A percentile compares a stretch with the other conserved stretches of the same genome.
phyloP scores from a whole-genome alignment of 2,113 vertebrate species.

The Phrynosoma platyrhinos region DNA sequence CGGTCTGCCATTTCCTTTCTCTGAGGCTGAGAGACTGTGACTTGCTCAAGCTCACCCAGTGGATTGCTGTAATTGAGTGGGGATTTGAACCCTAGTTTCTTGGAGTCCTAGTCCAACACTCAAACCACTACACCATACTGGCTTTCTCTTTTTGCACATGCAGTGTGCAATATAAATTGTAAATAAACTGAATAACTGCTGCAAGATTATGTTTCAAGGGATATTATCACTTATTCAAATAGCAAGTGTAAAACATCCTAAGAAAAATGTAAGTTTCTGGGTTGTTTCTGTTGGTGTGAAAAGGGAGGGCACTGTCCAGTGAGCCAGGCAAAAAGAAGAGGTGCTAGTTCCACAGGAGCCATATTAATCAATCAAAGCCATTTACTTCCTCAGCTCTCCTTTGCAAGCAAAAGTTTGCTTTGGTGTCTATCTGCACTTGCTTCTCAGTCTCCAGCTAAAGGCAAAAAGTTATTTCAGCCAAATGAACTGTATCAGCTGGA shows the following conservation, averaged over 20 bases:
- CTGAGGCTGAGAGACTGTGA: too few species aligned
- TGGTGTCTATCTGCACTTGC: not conserved
- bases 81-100: too few species aligned
- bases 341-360: not conserved
- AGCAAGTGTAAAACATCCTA: not conserved
- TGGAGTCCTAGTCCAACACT: too few species aligned
- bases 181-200: too few species aligned
- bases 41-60: too few species aligned
- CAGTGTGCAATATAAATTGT: too few species aligned
- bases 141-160: too few species aligned
- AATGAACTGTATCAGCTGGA: constrained; percentile 20
- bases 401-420: not conserved
- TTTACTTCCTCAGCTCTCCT: constrained; percentile 6
- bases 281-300: not conserved
- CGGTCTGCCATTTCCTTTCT: too few species aligned
- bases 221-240: not conserved
- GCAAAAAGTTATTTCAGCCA: constrained; percentile 22
- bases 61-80: too few species aligned
- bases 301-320: not conserved
- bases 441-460: constrained; percentile 39
- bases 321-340: not conserved
- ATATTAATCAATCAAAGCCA: not conserved
- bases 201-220: too few species aligned
- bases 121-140: too few species aligned
- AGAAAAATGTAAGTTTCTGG: constrained; percentile 4